phyloP scores from a whole-genome alignment of 2,113 vertebrate species.

The Pelmatolapia mariae region DNA sequence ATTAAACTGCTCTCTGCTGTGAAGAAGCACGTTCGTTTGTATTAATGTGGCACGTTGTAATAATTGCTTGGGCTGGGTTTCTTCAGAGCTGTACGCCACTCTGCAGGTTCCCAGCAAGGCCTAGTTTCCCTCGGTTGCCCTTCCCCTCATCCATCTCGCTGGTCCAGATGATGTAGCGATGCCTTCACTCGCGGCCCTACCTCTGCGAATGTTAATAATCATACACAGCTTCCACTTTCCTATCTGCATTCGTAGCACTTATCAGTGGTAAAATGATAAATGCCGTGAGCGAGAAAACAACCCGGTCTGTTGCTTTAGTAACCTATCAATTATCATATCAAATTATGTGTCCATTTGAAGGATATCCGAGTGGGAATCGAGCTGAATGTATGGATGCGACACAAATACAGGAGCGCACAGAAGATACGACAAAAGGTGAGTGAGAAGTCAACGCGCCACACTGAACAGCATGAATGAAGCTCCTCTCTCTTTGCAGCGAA shows the following conservation, averaged over 20 bases:
- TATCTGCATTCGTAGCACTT: slow-evolving; percentile 18
- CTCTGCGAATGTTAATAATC: slow-evolving; percentile 44
- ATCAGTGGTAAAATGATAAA: slow-evolving; percentile 3
- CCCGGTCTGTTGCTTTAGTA: slow-evolving; percentile 4
- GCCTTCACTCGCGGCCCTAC: slow-evolving; percentile 32
- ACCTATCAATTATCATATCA: neutral
- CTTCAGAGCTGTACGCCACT: neutral
- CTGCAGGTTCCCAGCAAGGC: slow-evolving; percentile 10
- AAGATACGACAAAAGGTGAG: neutral
- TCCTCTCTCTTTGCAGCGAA: neutral
- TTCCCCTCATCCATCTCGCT: slow-evolving; percentile 37
- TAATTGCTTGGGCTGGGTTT: slow-evolving; percentile 35
- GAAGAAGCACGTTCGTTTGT: slow-evolving; percentile 35
- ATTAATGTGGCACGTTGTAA: slow-evolving; percentile 32
- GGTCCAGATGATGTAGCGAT: slow-evolving; percentile 33
- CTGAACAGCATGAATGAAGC: neutral
- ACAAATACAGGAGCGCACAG: neutral
- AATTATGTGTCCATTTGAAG: neutral
- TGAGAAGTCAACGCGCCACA: neutral
- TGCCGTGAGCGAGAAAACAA: neutral
- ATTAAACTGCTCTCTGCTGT: slow-evolving; percentile 18
- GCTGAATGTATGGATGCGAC: neutral
- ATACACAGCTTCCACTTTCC: neutral
- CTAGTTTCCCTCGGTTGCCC: slow-evolving; percentile 7
- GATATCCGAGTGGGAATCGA: neutral